Evolutionary conservation across 1,140 invertebrate species (phyloP).

Genomic region (Pseudomyrmex dendroicus): DNA sequence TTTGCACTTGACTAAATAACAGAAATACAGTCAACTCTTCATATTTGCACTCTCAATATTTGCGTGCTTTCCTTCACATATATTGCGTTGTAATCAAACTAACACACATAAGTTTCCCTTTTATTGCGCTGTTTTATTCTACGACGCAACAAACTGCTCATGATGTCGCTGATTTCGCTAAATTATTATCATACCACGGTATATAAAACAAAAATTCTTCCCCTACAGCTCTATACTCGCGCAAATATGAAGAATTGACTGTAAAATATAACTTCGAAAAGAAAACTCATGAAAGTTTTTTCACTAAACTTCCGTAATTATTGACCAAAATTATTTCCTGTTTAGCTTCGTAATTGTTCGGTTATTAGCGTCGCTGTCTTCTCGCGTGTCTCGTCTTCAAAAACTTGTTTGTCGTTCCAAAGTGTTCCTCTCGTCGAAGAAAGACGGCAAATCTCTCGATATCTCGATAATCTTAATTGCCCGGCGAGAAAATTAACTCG

Average conservation of each 20-base stretch:
- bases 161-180: too few relatives aligned
- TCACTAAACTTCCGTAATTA: neutral
- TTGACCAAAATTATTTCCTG: neutral
- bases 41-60: too few relatives aligned
- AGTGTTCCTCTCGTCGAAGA: conserved; percentile 8
- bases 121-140: too few relatives aligned
- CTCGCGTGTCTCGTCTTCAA: neutral
- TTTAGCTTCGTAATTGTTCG: neutral
- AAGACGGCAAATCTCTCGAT: neutral
- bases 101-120: too few relatives aligned
- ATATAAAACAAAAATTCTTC: too few relatives aligned
- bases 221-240: too few relatives aligned
- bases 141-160: too few relatives aligned
- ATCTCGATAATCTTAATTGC: conserved; percentile 47
- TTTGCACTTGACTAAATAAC: neutral
- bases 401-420: neutral
- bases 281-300: neutral
- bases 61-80: too few relatives aligned
- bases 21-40: too few relatives aligned
- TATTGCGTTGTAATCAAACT: too few relatives aligned
- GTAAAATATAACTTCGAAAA: neutral
- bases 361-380: neutral
- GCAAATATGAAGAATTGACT: too few relatives aligned
- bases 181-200: too few relatives aligned
- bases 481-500: conserved; percentile 17